Evolutionary conservation across 1,140 invertebrate species (phyloP).

Genomic region (Carposina sasakii): DNA sequence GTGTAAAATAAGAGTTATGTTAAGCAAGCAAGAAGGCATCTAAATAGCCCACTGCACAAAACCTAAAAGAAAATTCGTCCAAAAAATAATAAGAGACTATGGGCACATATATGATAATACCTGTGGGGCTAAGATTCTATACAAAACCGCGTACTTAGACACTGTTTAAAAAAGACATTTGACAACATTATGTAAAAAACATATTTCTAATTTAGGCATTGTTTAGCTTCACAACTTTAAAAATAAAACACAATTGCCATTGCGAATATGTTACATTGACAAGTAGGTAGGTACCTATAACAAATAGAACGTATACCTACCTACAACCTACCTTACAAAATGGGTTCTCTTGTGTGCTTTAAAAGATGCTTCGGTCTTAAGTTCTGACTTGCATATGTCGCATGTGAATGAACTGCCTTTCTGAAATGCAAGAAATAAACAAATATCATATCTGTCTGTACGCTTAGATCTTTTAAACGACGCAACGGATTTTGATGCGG

Average conservation of each 20-base stretch:
- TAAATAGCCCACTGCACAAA: neutral
- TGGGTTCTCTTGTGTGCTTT: constrained; percentile 43
- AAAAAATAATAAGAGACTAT: neutral
- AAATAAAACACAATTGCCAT: neutral
- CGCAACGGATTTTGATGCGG: neutral
- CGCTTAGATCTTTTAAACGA: neutral
- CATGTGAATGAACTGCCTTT: constrained; percentile 26
- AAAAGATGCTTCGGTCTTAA: constrained; percentile 29
- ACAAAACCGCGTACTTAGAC: neutral
- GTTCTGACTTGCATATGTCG: constrained; percentile 37
- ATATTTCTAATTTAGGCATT: neutral
- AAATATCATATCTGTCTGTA: constrained; percentile 4
- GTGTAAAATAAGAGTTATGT: neutral
- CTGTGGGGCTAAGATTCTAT: neutral
- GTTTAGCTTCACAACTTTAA: neutral
- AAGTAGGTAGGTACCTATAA: neutral
- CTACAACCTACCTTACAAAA: constrained; percentile 29
- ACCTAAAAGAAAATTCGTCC: neutral
- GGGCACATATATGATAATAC: neutral
- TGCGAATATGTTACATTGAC: neutral
- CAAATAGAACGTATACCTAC: neutral
- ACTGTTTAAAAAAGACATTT: neutral
- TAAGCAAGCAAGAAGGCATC: neutral
- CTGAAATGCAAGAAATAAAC: constrained; percentile 22
- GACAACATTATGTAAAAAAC: neutral